Evolutionary conservation across 2,888 invertebrate species (phyloP), one percentile per base, ranked within the genome.

Genomic region (Pocota personata): DNA sequence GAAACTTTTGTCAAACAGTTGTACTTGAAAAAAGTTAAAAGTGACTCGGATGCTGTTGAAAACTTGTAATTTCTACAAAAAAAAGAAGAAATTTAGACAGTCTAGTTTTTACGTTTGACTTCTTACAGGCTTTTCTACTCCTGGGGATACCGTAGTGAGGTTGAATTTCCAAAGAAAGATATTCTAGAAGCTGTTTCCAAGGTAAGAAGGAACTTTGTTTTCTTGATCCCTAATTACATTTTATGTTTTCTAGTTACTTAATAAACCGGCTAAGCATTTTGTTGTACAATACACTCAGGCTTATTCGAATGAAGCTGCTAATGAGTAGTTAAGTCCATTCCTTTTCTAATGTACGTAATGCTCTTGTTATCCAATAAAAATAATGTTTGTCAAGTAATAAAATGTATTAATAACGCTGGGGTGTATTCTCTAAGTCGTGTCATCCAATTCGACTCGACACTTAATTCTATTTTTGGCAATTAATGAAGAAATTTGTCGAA

Each of bases 1-100:
- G 90, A 90, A 2, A 89, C 89, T 8, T 90, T 89, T 76, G 89
- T 89, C 3, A 90, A 89, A 64, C 90, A 90, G 78, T 82, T 90
- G 5, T 90, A 90, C 67, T 80, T 90, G 32, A 89, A 89, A 66
- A 88, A 88, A 27, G 88, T 87, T 10, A 90, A 90, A 67, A 88
- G 88, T 4, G 87, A 87, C 12, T 58, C 67, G 12, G 82, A 82
- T 30, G n/a, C 86, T 16, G 35, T 72, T 35, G 71, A 86, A 48
- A 77, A 72, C 40, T 72, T 60, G 86, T 86, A 82, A 72, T 27
- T n/a, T 27, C 6, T 14, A 27, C 16, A 12, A 27, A 19, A 24
- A 5, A 0, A 40, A 27, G n/a, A 24, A 5, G 0, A 40, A 27
- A 24, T 2, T 27, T 40, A 1, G 27, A 21, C 12, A 16, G 27